Conservation (phyloP, 2,113 vertebrate genomes). For the Cyrtonyx montezumae region DNA sequence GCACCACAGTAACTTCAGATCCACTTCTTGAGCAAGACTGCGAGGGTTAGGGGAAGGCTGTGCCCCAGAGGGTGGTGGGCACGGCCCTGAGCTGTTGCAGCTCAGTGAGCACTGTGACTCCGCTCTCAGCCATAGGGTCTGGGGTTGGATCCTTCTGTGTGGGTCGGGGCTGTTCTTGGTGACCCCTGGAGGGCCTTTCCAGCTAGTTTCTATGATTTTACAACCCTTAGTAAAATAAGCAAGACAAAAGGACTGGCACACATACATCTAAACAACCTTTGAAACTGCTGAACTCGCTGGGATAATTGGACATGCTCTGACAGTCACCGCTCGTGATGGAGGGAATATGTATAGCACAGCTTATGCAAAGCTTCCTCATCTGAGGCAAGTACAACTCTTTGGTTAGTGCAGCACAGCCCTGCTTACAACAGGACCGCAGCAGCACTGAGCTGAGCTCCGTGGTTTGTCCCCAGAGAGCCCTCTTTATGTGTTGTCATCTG, state of each 20-base stretch:
- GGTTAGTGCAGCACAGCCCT: background rate
- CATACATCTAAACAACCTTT: background rate
- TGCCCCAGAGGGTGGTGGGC: no score
- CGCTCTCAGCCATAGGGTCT: no score
- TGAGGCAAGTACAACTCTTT: background rate
- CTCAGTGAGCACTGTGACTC: no score
- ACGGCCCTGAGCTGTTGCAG: no score
- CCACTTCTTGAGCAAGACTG: no score
- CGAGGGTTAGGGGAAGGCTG: no score
- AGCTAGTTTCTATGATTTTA: no score
- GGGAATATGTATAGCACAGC: background rate
- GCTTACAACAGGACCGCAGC: background rate
- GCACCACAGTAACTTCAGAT: no score
- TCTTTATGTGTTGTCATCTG: background rate
- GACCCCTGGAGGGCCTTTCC: no score
- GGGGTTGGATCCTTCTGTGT: no score
- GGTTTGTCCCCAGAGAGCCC: accelerated
- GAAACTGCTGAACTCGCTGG: background rate
- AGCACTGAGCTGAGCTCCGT: background rate
- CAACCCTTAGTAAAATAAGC: background rate
- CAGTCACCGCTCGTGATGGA: background rate
- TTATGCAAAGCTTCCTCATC: background rate
- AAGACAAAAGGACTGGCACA: background rate
- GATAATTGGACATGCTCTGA: background rate
- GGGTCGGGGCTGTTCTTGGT: no score